Evolutionary conservation across 2,113 vertebrate species (phyloP).

Genomic region (Noturus placidus): DNA sequence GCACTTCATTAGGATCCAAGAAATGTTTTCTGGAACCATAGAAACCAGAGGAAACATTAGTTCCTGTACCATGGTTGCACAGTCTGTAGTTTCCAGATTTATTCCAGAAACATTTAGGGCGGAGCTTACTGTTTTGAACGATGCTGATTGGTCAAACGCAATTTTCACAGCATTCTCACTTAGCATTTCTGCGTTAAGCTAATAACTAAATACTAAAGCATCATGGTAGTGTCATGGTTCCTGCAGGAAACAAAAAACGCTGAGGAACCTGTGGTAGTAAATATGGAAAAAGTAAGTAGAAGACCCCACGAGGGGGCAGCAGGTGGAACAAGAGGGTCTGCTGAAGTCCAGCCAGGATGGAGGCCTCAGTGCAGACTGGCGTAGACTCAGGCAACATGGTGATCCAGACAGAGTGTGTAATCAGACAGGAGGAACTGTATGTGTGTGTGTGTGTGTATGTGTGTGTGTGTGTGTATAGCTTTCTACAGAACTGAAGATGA

Average conservation of each 20-base stretch:
- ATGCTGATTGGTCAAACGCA: not conserved
- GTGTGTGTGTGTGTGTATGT: conserved; percentile 44
- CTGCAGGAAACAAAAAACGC: not conserved
- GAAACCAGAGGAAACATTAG: not conserved
- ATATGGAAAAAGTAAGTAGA: conserved; percentile 62
- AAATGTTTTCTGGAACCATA: not conserved
- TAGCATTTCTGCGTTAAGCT: not conserved
- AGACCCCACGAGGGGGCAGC: conserved; percentile 67
- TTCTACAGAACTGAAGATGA: conserved; percentile 13
- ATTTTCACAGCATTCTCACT: not conserved
- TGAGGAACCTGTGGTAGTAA: not conserved
- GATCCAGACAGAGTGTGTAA: conserved; percentile 41
- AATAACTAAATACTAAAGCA: not conserved
- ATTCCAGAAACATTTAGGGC: not conserved
- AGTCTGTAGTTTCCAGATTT: not conserved
- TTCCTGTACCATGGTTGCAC: not conserved
- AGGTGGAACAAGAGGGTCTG: conserved; percentile 63
- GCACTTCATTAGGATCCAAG: not conserved
- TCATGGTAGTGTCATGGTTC: not conserved
- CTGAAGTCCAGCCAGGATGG: conserved; percentile 67
- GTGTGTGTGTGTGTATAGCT: conserved; percentile 30
- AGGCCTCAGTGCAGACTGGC: conserved; percentile 69
- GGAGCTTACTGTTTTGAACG: not conserved
- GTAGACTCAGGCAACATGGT: conserved; percentile 48
- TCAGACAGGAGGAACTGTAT: conserved; percentile 33